Conservation (phyloP, 2,113 vertebrate species). For the Atherinomorus stipes region DNA sequence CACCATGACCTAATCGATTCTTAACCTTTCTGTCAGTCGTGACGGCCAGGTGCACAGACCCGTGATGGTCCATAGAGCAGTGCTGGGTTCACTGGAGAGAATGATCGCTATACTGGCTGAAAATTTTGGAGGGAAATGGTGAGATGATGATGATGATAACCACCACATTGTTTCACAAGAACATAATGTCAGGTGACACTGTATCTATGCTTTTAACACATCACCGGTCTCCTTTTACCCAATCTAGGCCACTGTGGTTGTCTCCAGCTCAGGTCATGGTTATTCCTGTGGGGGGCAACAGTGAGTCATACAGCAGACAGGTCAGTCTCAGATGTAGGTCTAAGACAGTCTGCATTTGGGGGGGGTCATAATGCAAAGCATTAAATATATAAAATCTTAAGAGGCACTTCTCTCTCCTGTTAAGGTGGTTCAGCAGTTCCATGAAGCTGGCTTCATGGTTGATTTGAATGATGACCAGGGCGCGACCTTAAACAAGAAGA, state of each 20-base stretch:
- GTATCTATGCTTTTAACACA: neutral
- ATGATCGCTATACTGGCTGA: conserved; percentile 91
- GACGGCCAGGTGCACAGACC: conserved; percentile 80
- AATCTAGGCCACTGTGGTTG: conserved; percentile 90
- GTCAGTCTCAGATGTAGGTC: conserved; percentile 72
- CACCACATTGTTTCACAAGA: neutral
- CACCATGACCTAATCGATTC: neutral
- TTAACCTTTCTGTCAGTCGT: conserved; percentile 60
- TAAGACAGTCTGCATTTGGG: conserved; percentile 9
- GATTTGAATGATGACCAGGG: conserved; percentile 82
- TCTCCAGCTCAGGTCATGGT: conserved; percentile 90
- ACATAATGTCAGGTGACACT: neutral
- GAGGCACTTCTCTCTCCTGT: conserved; percentile 19
- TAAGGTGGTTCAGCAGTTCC: conserved; percentile 85
- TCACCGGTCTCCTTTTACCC: neutral
- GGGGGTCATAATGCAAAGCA: conserved; percentile 7
- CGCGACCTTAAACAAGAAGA: conserved; percentile 88
- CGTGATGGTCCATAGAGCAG: conserved; percentile 91
- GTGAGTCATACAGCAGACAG: conserved; percentile 85
- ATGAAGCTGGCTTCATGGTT: conserved; percentile 80
- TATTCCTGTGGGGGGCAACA: conserved; percentile 84
- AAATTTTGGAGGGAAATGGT: conserved; percentile 92
- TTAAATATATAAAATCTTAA: conserved; percentile 26
- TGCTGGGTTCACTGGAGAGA: conserved; percentile 92
- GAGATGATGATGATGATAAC: conserved; percentile 34